Percentiles rank a stretch among this genome's conserved stretches.
These are phyloP conservation scores for Anneissia japonica DNA, from an alignment of 35 echinoderm and acorn worm genomes.

Conservation along the genomic window DNA sequence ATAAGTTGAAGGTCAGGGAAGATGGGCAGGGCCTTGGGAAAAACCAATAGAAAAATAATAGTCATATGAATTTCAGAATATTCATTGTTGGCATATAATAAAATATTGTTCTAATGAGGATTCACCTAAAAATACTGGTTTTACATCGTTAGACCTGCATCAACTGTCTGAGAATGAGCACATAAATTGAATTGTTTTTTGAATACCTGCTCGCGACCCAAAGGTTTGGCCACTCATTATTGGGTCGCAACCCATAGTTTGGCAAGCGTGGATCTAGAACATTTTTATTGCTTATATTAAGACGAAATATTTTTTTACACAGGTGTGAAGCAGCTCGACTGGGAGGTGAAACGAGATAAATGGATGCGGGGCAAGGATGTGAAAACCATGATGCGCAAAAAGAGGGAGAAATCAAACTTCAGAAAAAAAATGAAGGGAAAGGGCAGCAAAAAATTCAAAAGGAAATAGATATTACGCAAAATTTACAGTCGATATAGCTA, in stretches of 20 bases:
- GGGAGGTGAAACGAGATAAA: slow-evolving; percentile 78
- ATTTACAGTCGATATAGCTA: too few relatives aligned
- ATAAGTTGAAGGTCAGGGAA: too few relatives aligned
- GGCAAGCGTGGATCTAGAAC: not conserved
- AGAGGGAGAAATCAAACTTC: slow-evolving; percentile 35
- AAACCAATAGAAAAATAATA: too few relatives aligned
- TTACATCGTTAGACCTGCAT: too few relatives aligned
- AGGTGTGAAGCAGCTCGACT: slow-evolving; percentile 85
- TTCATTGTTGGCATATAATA: too few relatives aligned
- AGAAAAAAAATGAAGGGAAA: slow-evolving; percentile 26
- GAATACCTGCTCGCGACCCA: too few relatives aligned
- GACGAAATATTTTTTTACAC: slow-evolving; percentile 8
- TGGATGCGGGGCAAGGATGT: slow-evolving; percentile 75
- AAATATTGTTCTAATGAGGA: not conserved
- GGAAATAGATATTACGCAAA: slow-evolving; percentile 7
- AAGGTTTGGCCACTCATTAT: not conserved
- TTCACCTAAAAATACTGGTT: too few relatives aligned
- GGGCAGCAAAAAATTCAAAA: slow-evolving; percentile 4
- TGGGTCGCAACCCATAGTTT: not conserved
- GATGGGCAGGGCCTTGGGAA: too few relatives aligned
- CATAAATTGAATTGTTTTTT: too few relatives aligned
- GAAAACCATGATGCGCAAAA: slow-evolving; percentile 52
- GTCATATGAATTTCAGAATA: too few relatives aligned
- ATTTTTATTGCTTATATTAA: too few relatives aligned
- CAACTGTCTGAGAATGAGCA: too few relatives aligned